These are phyloP conservation scores for Emydoidea blandingii DNA, from an alignment of 2,797 vertebrate species.

Conservation along the genomic window DNA sequence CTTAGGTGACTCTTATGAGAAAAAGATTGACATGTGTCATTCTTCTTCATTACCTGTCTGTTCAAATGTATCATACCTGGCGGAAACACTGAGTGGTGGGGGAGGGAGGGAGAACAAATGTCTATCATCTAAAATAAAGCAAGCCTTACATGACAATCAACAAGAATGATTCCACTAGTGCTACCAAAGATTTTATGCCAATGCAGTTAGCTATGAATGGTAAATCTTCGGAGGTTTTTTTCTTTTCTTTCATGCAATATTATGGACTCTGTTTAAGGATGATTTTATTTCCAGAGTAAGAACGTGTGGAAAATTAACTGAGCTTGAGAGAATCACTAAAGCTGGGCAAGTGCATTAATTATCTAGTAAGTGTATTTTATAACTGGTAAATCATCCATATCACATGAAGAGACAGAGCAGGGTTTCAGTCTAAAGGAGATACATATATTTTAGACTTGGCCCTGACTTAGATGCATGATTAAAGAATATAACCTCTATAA, in stretches of 20 bases:
- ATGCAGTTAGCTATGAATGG: neutral
- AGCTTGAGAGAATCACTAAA: constrained; percentile 59
- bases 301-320: constrained; percentile 61
- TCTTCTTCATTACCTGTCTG: constrained; percentile 5
- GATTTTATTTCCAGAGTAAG: constrained; percentile 43
- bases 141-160: neutral
- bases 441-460: constrained; percentile 34
- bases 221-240: constrained; percentile 31
- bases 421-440: constrained; percentile 24
- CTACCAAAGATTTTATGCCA: constrained; percentile 41
- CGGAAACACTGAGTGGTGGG: neutral
- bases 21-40: neutral
- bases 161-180: constrained; percentile 8
- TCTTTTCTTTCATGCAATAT: neutral
- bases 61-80: neutral
- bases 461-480: neutral
- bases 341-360: constrained; percentile 50
- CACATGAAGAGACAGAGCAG: constrained; percentile 6
- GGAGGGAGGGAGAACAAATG: neutral
- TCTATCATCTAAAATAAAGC: neutral
- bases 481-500: constrained; percentile 27
- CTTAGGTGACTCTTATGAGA: constrained; percentile 6
- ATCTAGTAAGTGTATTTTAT: constrained; percentile 31
- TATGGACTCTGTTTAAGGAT: constrained; percentile 44
- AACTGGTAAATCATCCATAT: constrained; percentile 45